Base-by-base conservation (phyloP, 2,797 vertebrate species). In the Danio albolineatus region DNA sequence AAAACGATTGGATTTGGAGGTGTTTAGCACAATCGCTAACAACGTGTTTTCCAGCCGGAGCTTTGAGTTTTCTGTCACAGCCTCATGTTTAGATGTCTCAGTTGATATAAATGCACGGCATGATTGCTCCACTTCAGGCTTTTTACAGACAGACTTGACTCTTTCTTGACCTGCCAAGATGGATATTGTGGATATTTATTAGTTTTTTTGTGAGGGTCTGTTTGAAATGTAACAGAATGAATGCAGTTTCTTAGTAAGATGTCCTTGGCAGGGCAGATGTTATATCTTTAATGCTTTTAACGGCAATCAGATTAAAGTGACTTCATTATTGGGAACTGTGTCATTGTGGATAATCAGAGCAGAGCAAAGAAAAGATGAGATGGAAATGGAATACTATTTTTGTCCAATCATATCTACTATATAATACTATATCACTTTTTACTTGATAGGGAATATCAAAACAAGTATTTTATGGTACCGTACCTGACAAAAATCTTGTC, bases 71-170 rank as follows among this genome's bases (percentile, higher is more conserved):
- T 49, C 16, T 8, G 6, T 49, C 51, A 1, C 28, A 19, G 36
- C 10, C 13, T 75, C 36, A 16, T 17, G 44, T 41, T 21, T 10
- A 44, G 4, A 65, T 65, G 2, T 51, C 21, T 53, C 36, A 62
- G 19, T 19, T 2, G 6, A 76, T 38, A n/a, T 17, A 17, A 65
- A 39, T 82, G 76, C 77, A 70, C 73, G 76, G 56, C 69, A 49
- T 51, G 54, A 41, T 49, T 76, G 12, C 12, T 54, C 9, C 13
- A 66, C 39, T 66, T n/a, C 14, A 66, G 51, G 53, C 14, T 57
- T 57, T 76, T 56, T 54, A 46, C 53, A 59, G 17, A 56, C 46
- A 67, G 79, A 82, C 82, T 38, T 78, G 66, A 61, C 51, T 85
- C 60, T 54, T 38, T 74, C 10, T 65, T 54, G 70, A 73, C 70